phyloP scores from a whole-genome alignment of 1,140 invertebrate genomes.

The Macrobrachium nipponense region DNA sequence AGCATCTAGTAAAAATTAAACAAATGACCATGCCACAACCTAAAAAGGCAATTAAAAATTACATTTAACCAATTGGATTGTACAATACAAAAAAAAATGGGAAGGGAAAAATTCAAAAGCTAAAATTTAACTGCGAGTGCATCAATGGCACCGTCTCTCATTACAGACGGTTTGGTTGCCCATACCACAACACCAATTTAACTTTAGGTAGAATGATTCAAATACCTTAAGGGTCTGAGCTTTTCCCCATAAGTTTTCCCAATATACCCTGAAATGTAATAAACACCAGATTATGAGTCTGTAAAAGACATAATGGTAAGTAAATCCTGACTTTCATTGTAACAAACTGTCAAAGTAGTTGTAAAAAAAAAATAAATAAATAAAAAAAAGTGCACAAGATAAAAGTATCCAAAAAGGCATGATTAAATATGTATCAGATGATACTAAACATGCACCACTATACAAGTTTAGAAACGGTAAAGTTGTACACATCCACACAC shows the following conservation, averaged over 20 bases:
- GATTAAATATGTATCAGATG: too few species aligned
- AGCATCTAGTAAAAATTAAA: too few species aligned
- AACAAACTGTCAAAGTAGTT: slow-evolving; percentile 29
- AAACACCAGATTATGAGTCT: slow-evolving; percentile 48
- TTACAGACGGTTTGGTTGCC: slow-evolving; percentile 32
- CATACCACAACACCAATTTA: slow-evolving; percentile 58
- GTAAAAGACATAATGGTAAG: slow-evolving; percentile 37
- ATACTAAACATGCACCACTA: too few species aligned
- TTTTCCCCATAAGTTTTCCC: slow-evolving; percentile 57
- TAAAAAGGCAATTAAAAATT: not conserved
- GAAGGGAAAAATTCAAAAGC: not conserved
- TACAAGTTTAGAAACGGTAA: too few species aligned
- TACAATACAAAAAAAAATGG: not conserved
- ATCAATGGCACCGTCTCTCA: slow-evolving; percentile 19
- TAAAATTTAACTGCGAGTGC: slow-evolving; percentile 29
- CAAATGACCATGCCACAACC: too few species aligned
- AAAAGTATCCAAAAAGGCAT: too few species aligned
- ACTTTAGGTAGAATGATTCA: slow-evolving; percentile 48
- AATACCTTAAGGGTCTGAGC: slow-evolving; percentile 61
- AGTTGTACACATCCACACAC: too few species aligned
- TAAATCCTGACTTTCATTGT: not conserved
- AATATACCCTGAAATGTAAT: slow-evolving; percentile 56
- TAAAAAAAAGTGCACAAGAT: too few species aligned
- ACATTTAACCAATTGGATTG: not conserved
- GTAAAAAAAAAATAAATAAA: too few species aligned